These are phyloP conservation scores for Dilophus febrilis DNA, from an alignment of 2,888 invertebrate genomes.

Conservation along the genomic window DNA sequence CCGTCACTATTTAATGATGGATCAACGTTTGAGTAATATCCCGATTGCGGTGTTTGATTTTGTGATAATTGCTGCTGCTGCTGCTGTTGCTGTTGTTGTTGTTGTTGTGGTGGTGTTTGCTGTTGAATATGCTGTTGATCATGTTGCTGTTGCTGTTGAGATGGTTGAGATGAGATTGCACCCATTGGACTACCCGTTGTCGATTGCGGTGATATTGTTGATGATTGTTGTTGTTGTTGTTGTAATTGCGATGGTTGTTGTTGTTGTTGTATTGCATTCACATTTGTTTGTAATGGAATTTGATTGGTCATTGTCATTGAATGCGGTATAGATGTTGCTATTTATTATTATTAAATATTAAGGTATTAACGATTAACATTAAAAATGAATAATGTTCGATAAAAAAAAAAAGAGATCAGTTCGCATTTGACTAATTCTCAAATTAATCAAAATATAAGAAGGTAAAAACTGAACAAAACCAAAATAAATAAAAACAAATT, in stretches of 20 bases:
- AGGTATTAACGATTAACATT: neutral
- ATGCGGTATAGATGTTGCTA: slow-evolving; percentile 26
- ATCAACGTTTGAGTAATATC: too few species aligned
- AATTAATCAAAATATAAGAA: slow-evolving; percentile 6
- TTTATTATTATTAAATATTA: neutral
- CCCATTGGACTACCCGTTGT: slow-evolving; percentile 3
- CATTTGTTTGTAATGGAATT: slow-evolving; percentile 2
- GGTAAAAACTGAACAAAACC: slow-evolving; percentile 4
- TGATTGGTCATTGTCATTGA: slow-evolving; percentile 18
- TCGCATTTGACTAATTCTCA: too few species aligned
- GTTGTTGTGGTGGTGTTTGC: neutral
- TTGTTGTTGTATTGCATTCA: slow-evolving; percentile 17
- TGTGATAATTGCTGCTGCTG: slow-evolving; percentile 6
- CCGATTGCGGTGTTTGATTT: too few species aligned
- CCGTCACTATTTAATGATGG: neutral
- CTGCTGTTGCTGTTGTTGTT: slow-evolving; percentile 19
- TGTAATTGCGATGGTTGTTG: slow-evolving; percentile 14
- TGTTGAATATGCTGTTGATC: neutral
- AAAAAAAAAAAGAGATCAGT: slow-evolving; percentile 7
- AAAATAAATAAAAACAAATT: slow-evolving; percentile 12
- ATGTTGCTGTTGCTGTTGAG: neutral
- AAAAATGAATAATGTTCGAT: slow-evolving; percentile 2
- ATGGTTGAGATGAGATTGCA: slow-evolving; percentile 10
- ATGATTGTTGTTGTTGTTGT: slow-evolving; percentile 5
- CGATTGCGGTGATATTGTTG: slow-evolving; percentile 17